Evolutionary conservation across 1,140 invertebrate genomes (phyloP), one percentile per base, ranked within the genome.

Genomic region (Bombus waltoni): DNA sequence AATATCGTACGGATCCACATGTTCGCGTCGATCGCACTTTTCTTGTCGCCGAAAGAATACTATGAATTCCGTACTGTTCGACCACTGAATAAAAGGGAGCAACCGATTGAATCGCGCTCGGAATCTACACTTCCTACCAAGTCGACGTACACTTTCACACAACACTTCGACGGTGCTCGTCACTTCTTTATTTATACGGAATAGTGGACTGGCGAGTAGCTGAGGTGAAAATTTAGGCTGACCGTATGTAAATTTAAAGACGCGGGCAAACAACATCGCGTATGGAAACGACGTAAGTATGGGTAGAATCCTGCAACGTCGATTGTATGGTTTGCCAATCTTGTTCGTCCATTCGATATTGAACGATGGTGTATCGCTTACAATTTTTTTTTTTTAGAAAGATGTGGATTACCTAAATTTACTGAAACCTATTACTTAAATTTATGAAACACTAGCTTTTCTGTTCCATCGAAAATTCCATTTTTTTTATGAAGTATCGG

Each of bases 141-240:
- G 86, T 74, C 92, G 85, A 87, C 88, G 89, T 90, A 92, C 87
- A 95, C 94, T 95, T 95, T 95, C 94, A 94, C 94, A 94, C 92
- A 94, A 92, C 89, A 80, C 91, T 88, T 87, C 85, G 87, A 62
- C 89, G 91, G n/a, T 90, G 86, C 81, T 87, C 91, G 90, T 89
- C 87, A 93, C 93, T 93, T 94, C 94, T 94, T 94, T 94, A 94
- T 94, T 94, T 94, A 95, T 94, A 93, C 90, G 86, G 89, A 93
- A 94, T 94, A 94, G 91, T 92, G 92, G 92, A 93, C 93, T 73
- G 93, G 91, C 94, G 87, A 84, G 94, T 92, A 85, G 73, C 76
- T 83, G 85, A n/a, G 89, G 92, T 91, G 90, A 93, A 94, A 94
- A 95, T 94, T 95, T 94, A 93, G 92, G 93, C 92, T 93, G 90